Evolutionary conservation across 64 coral and sea anemone genomes (phyloP).

Genomic region (Pachyseris speciosa): DNA sequence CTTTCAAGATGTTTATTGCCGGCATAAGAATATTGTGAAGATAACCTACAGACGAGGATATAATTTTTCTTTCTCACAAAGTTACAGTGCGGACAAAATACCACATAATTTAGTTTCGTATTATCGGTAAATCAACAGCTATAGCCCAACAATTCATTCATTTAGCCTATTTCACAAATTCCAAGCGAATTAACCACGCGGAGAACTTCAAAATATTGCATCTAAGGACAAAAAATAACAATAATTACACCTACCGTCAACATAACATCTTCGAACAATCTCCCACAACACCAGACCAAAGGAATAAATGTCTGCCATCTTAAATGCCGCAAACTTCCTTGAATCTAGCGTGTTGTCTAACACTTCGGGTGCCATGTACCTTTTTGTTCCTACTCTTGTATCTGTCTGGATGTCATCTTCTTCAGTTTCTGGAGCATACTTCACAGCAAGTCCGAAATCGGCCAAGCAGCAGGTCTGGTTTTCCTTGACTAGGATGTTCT

Average conservation of each 20-base stretch:
- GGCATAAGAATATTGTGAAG: no score
- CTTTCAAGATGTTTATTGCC: no score
- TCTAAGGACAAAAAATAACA: no score
- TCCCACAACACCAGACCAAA: constrained; percentile 96
- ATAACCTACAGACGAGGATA: no score
- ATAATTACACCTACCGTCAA: constrained; percentile 74
- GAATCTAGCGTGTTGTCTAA: constrained; percentile 68
- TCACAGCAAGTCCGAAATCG: constrained; percentile 98
- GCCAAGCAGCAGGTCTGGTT: constrained; percentile 96
- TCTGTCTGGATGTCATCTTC: constrained; percentile 78
- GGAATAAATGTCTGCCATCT: constrained; percentile 95
- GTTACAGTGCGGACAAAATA: no score
- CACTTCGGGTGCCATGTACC: constrained; percentile 93
- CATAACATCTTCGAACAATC: constrained; percentile 73
- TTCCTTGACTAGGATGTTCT: constrained; percentile 93
- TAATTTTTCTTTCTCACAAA: no score
- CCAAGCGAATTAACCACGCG: no score
- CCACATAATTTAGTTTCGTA: no score
- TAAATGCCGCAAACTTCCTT: constrained; percentile 76
- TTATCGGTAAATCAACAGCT: no score
- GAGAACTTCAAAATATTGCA: no score
- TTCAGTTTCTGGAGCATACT: constrained; percentile 79
- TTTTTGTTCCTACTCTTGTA: constrained; percentile 81
- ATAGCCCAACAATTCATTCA: no score
- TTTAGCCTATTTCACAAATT: no score